A percentile compares a stretch with the other conserved stretches of the same genome.
Conservation (phyloP, 2,888 invertebrate genomes). For the Oxycera nigricornis region DNA sequence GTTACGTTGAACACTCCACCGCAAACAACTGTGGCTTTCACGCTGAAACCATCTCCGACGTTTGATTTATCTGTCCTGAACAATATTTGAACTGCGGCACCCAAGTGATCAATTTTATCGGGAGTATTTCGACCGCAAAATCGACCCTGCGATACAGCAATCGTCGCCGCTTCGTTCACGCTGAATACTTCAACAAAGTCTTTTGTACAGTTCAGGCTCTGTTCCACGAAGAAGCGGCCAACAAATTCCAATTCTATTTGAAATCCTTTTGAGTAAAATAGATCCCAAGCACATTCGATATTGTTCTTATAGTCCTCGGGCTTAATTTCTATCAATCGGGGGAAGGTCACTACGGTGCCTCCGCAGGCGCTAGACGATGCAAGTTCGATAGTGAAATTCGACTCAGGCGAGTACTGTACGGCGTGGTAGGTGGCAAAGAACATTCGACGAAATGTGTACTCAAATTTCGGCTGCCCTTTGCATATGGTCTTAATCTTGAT, state of each 20-base stretch:
- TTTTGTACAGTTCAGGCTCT: constrained; percentile 71
- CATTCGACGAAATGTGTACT: constrained; percentile 51
- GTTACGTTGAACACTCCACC: constrained; percentile 71
- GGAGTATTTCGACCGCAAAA: constrained; percentile 75
- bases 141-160: constrained; percentile 62
- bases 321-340: not conserved
- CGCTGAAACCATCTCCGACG: constrained; percentile 76
- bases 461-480: constrained; percentile 51
- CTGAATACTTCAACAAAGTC: constrained; percentile 77
- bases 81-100: constrained; percentile 71
- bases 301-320: constrained; percentile 69
- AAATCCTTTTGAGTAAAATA: constrained; percentile 68
- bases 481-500: not conserved
- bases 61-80: constrained; percentile 73
- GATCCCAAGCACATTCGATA: constrained; percentile 81
- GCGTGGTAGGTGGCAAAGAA: constrained; percentile 75
- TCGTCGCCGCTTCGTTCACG: constrained; percentile 64
- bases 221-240: constrained; percentile 78
- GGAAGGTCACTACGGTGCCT: constrained; percentile 60
- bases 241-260: constrained; percentile 72
- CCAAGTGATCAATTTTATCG: constrained; percentile 67
- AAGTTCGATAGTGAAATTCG: constrained; percentile 45
- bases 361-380: constrained; percentile 64
- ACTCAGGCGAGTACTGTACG: constrained; percentile 51
- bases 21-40: constrained; percentile 72